These are phyloP conservation scores for Patella pellucida DNA, from an alignment of 2,888 invertebrate species.

Conservation along the genomic window DNA sequence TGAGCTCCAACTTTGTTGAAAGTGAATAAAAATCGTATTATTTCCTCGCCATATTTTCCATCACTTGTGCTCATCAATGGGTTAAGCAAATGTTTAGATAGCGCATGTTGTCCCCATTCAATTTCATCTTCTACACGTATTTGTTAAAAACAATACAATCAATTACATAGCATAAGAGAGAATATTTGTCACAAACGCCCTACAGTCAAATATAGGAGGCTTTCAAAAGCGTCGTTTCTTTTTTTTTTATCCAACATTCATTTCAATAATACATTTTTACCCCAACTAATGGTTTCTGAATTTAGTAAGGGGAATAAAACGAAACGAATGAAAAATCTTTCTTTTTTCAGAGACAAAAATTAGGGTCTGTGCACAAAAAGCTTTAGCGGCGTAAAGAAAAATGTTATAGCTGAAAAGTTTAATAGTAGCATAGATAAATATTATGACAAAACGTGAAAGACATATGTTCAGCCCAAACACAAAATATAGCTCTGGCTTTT, in stretches of 20 bases:
- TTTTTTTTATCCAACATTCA: no score
- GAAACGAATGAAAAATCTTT: no score
- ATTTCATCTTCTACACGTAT: not conserved
- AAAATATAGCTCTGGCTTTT: not conserved
- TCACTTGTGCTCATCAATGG: constrained; percentile 1
- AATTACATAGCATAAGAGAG: not conserved
- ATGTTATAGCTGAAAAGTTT: no score
- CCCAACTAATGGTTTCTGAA: no score
- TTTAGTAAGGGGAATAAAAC: no score
- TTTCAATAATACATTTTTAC: no score
- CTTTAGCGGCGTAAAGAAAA: no score
- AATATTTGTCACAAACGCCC: not conserved
- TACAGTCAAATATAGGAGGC: not conserved
- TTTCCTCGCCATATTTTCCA: constrained; percentile 7
- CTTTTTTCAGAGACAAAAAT: no score
- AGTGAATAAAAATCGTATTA: not conserved
- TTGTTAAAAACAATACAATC: not conserved
- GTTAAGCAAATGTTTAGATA: not conserved
- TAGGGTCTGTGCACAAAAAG: no score
- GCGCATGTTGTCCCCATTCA: not conserved
- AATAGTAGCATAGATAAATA: not conserved
- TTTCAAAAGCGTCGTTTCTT: not conserved
- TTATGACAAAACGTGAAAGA: constrained; percentile 2
- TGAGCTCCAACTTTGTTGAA: not conserved
- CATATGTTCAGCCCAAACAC: not conserved